Conservation (phyloP, 1,140 invertebrate genomes). For the Hydropsyche tenuis region DNA sequence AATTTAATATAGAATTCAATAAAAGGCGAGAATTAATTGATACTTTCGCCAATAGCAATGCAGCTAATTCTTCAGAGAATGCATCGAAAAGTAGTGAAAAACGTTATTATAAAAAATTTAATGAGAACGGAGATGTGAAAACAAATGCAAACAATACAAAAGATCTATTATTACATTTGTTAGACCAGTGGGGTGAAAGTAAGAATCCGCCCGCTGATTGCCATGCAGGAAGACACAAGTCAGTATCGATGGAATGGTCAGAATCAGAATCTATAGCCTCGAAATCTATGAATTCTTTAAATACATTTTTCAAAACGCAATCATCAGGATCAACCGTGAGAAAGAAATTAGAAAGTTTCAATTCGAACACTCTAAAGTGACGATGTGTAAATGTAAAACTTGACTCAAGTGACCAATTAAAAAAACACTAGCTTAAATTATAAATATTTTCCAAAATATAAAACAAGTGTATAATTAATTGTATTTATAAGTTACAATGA, state of each 20-base stretch:
- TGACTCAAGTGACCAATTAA: no score
- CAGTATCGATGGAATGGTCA: constrained; percentile 65
- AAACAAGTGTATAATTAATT: no score
- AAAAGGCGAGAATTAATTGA: constrained; percentile 58
- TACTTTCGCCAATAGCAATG: constrained; percentile 53
- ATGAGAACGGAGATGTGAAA: constrained; percentile 52
- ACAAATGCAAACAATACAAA: constrained; percentile 71
- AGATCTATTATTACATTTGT: constrained; percentile 72
- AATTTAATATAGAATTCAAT: constrained; percentile 64
- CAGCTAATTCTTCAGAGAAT: constrained; percentile 18
- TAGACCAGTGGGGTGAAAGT: constrained; percentile 75
- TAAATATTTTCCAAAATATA: no score
- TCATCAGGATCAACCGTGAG: constrained; percentile 64
- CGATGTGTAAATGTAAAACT: background rate
- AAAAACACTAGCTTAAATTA: no score
- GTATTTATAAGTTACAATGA: no score
- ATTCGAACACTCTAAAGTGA: constrained; percentile 39
- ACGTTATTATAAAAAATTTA: constrained; percentile 58
- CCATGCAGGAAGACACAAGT: constrained; percentile 60
- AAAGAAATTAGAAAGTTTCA: constrained; percentile 54
- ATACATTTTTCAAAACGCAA: constrained; percentile 71
- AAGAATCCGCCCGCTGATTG: constrained; percentile 51
- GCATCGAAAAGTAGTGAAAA: constrained; percentile 53
- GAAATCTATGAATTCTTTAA: constrained; percentile 71
- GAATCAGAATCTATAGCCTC: constrained; percentile 62